Conservation (phyloP, 1,140 invertebrate species). For the Latrodectus geometricus region DNA sequence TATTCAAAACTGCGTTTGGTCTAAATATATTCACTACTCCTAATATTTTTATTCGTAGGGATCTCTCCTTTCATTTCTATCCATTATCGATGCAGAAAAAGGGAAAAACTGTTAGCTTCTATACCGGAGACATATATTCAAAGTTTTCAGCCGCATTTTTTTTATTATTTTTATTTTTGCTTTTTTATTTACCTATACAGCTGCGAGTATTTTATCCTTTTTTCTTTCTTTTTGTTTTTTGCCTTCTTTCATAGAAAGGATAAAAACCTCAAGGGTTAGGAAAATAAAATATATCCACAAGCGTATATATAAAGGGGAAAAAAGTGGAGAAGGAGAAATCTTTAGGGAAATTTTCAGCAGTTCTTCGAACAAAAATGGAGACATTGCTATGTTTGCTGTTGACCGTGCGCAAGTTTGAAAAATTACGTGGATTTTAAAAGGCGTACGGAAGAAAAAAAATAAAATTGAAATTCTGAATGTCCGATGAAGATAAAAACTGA, state of each 20-base stretch:
- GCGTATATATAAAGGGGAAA: slow-evolving; percentile 14
- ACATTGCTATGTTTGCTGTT: slow-evolving; percentile 14
- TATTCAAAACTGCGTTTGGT: slow-evolving; percentile 55
- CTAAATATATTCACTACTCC: slow-evolving; percentile 43
- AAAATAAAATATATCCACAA: slow-evolving; percentile 29
- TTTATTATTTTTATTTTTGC: slow-evolving; percentile 26
- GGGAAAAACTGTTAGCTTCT: slow-evolving; percentile 5
- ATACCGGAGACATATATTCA: slow-evolving; percentile 45
- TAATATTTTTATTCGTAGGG: slow-evolving; percentile 55
- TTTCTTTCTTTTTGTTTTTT: neutral
- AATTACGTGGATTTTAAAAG: neutral
- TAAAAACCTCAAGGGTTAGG: slow-evolving; percentile 21
- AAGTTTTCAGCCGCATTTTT: neutral
- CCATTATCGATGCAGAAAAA: slow-evolving; percentile 53
- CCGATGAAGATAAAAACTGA: no score
- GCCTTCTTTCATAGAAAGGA: neutral
- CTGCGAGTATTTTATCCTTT: neutral
- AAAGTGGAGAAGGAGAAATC: slow-evolving; percentile 1
- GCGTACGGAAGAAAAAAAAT: no score
- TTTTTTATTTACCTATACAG: slow-evolving; percentile 33
- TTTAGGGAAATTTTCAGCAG: slow-evolving; percentile 26
- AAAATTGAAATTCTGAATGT: no score
- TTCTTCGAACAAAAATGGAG: slow-evolving; percentile 17
- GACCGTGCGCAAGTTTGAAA: neutral
- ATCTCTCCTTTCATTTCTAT: slow-evolving; percentile 33